Evolutionary conservation across 1,140 invertebrate species (phyloP).

Genomic region (Drosophila ananassae): DNA sequence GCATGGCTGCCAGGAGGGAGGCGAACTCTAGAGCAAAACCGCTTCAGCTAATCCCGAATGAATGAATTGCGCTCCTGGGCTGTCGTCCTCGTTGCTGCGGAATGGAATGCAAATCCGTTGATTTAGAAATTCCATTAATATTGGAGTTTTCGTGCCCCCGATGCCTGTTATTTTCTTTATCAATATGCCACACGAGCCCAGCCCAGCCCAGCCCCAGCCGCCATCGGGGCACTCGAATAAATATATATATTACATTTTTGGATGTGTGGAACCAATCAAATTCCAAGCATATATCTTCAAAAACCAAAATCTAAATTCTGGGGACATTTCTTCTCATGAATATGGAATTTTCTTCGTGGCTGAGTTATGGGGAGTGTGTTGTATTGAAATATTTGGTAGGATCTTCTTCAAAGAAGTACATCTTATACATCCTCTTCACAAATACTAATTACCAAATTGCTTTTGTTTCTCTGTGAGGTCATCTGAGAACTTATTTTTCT

Average conservation of each 20-base stretch:
- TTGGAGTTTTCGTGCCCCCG: slow-evolving; percentile 34
- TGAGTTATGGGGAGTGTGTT: not conserved
- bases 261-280: slow-evolving; percentile 21
- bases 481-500: slow-evolving; percentile 12
- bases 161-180: slow-evolving; percentile 35
- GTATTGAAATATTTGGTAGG: not conserved
- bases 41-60: slow-evolving; percentile 62
- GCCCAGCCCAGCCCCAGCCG: not conserved
- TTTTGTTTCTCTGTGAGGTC: not conserved
- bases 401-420: not conserved
- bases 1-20: no score
- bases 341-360: no score
- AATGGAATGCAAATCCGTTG: slow-evolving; percentile 54
- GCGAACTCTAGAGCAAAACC: slow-evolving; percentile 16
- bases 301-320: not conserved
- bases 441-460: slow-evolving; percentile 1
- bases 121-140: slow-evolving; percentile 70
- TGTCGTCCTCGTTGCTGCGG: slow-evolving; percentile 31
- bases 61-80: slow-evolving; percentile 71
- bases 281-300: not conserved
- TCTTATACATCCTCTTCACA: not conserved
- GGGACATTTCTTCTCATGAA: not conserved
- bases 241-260: slow-evolving; percentile 8
- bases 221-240: slow-evolving; percentile 1
- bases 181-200: slow-evolving; percentile 48